Evolutionary conservation across 2,888 invertebrate genomes (phyloP).

Genomic region (Cyaniris semiargus): DNA sequence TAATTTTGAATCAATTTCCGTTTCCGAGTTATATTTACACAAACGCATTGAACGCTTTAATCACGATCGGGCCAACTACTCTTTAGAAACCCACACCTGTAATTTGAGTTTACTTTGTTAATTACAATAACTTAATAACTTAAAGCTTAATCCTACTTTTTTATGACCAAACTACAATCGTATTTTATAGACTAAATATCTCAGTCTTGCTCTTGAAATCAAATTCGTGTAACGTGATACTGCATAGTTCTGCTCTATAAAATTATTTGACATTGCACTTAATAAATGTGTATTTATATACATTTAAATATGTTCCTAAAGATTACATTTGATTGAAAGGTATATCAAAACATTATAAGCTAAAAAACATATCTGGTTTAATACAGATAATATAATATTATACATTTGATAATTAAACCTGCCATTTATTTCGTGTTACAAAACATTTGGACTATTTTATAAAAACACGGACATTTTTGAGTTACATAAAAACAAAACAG

Average conservation of each 20-base stretch:
- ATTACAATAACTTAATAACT: not conserved
- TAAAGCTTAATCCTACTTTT: not conserved
- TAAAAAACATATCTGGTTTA: not conserved
- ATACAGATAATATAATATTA: no score
- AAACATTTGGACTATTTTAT: not conserved
- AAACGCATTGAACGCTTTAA: conserved; percentile 27
- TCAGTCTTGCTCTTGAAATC: no score
- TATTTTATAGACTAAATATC: no score
- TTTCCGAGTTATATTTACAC: conserved; percentile 27
- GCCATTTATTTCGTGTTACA: not conserved
- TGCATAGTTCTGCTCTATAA: not conserved
- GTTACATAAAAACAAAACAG: conserved; percentile 24
- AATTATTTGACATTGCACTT: not conserved
- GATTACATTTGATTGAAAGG: no score
- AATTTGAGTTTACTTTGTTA: not conserved
- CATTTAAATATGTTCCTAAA: no score
- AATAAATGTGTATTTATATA: not conserved
- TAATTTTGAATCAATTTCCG: conserved; percentile 31
- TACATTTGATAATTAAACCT: not conserved
- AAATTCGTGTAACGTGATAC: no score
- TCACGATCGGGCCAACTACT: not conserved
- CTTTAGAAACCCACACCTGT: conserved; percentile 16
- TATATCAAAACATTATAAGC: no score
- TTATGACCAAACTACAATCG: no score
- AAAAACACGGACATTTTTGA: conserved; percentile 22